These are phyloP conservation scores for Gerris buenoi DNA, from an alignment of 1,140 invertebrate genomes.

Conservation along the genomic window DNA sequence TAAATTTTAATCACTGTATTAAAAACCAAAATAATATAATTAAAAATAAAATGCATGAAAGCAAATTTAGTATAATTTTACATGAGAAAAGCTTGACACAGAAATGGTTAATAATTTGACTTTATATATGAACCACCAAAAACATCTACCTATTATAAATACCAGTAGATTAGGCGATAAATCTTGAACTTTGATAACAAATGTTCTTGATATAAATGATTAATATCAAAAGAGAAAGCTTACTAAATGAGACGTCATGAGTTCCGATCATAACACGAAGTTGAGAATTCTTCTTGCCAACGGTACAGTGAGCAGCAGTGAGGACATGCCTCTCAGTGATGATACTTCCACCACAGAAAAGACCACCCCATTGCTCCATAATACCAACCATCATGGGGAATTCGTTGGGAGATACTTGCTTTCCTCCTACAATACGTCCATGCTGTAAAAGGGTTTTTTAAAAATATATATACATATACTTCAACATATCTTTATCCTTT, in stretches of 20 bases:
- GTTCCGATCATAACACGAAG: constrained; percentile 38
- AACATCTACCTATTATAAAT: too few relatives aligned
- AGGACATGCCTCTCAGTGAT: constrained; percentile 43
- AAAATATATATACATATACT: neutral
- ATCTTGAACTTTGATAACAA: too few relatives aligned
- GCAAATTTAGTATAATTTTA: too few relatives aligned
- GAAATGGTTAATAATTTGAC: too few relatives aligned
- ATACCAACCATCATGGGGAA: constrained; percentile 47
- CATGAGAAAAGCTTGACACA: too few relatives aligned
- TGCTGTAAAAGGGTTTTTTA: constrained; percentile 19
- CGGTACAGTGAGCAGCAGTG: constrained; percentile 52
- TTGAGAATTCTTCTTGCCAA: constrained; percentile 2
- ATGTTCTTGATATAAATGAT: too few relatives aligned
- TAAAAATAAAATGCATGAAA: too few relatives aligned
- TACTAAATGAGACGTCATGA: constrained; percentile 21
- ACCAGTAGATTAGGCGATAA: too few relatives aligned
- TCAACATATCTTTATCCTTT: neutral
- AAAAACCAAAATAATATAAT: too few relatives aligned
- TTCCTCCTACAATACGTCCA: constrained; percentile 43
- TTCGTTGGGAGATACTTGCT: constrained; percentile 40
- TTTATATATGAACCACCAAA: too few relatives aligned
- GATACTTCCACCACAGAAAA: constrained; percentile 49
- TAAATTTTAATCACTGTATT: too few relatives aligned
- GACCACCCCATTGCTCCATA: constrained; percentile 23
- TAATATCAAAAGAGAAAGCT: neutral